These are phyloP conservation scores for Chauna torquata DNA, from an alignment of 2,113 vertebrate species.

Conservation along the genomic window DNA sequence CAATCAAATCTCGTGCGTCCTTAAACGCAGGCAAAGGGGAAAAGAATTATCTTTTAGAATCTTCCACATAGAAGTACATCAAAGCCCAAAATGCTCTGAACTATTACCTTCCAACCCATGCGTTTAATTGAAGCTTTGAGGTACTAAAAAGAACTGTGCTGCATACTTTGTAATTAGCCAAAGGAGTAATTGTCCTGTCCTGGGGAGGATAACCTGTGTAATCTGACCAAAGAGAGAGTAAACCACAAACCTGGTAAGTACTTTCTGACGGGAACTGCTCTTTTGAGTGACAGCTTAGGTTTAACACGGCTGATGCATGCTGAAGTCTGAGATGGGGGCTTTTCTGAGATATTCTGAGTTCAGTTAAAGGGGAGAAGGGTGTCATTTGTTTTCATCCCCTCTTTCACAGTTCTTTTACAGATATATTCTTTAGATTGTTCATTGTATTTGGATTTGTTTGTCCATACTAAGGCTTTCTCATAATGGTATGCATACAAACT, in stretches of 20 bases:
- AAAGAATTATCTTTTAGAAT: not conserved
- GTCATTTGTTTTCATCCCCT: not conserved
- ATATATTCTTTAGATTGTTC: not conserved
- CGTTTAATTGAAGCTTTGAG: not conserved
- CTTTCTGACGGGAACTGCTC: not conserved
- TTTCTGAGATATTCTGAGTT: not conserved
- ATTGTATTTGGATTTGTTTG: not conserved
- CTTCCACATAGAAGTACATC: not conserved
- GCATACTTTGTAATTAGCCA: not conserved
- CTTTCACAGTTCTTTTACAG: not conserved
- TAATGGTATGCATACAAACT: rapidly evolving
- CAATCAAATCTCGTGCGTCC: not conserved
- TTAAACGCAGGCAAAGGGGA: not conserved
- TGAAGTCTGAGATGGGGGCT: not conserved
- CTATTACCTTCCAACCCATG: not conserved
- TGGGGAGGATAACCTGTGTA: not conserved
- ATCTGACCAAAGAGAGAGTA: not conserved
- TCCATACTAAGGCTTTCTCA: not conserved
- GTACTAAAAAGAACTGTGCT: not conserved
- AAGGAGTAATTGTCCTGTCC: not conserved
- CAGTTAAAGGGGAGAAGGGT: not conserved
- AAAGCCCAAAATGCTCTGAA: not conserved
- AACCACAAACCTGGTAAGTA: not conserved
- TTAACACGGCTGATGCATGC: not conserved
- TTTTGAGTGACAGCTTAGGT: not conserved